Base-by-base conservation (phyloP, 92 coral and sea anemone genomes). In the Meandrina meandrites region DNA sequence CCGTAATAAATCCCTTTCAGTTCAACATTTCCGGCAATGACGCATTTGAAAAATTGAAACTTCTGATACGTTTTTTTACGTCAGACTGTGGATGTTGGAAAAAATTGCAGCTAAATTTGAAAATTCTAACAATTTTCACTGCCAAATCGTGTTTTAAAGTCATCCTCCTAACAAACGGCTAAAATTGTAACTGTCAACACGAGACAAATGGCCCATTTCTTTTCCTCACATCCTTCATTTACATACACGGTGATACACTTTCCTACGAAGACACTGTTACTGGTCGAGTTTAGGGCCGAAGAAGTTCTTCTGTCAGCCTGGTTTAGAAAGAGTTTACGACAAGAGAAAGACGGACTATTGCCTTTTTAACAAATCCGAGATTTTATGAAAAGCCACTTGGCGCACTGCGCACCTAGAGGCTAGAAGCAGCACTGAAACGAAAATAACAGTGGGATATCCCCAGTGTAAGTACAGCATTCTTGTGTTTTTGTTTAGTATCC, bases 361-460 rank as follows among this genome's bases (percentile, higher is more conserved):
- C 14, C 8, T 28, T 50, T 48, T 78, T 53, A 30, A 18, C 7
- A 16, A 31, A 78, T 75, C 18, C n/a, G 50, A 27, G 40, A 37
- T 50, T 48, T 28, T 48, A 4, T 22, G 19, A 1, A 9, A 62
- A 1, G 69, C 45, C 6, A 13, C 34, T 58, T 36, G 12, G 34
- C 22, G 9, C 34, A 11, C 1, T 37, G 34, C 32, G 21, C 71
- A 24, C 32, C 10, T 34, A 57, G 1, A 60, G 7, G 51, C 7
- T 35, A 79, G 5, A 79, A 34, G 72, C 31, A 62, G 12, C 51
- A 34, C 0, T 4, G 14, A 48, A 79, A 35, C 83, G 47, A 64
- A 64, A 64, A 64, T 27, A 64, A n/a, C 71, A 66, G 83, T 22
- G 11, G 34, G 83, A 58, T 3, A 79, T 79, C 71, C 35, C 70